phyloP scores from a whole-genome alignment of 2,113 vertebrate species.

The Myrmecobius fasciatus region DNA sequence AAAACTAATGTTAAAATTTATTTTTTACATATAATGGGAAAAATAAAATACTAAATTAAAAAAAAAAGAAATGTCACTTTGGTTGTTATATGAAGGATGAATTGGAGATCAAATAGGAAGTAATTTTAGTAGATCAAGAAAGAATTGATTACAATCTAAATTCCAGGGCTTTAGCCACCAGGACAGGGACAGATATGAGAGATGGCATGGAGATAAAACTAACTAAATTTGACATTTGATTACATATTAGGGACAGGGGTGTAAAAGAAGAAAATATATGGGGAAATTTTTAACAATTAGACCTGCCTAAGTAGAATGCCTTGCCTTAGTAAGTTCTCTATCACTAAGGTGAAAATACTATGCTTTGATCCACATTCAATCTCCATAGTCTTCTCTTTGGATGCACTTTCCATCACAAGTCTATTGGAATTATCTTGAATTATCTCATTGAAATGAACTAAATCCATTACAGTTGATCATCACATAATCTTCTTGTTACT shows the following conservation, averaged over 20 bases:
- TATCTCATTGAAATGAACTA: no score
- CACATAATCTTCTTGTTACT: no score
- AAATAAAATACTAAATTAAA: no score
- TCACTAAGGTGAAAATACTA: background rate
- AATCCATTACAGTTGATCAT: no score
- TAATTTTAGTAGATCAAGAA: background rate
- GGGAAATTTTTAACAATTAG: background rate
- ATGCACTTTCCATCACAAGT: no score
- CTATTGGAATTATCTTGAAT: no score
- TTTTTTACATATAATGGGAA: no score
- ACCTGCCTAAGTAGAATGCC: background rate
- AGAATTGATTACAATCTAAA: background rate
- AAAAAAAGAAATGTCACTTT: background rate
- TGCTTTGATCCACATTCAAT: no score
- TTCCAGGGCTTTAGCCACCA: background rate
- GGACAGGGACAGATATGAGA: background rate
- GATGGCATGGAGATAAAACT: background rate
- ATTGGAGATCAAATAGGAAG: background rate
- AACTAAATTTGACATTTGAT: background rate
- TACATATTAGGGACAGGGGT: background rate
- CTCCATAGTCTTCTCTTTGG: no score
- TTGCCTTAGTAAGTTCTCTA: background rate
- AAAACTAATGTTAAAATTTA: no score
- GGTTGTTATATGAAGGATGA: background rate
- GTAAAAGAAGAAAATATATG: background rate